A percentile compares a stretch with the other conserved stretches of the same genome.
These are phyloP conservation scores for Autographa pulchrina DNA, from an alignment of 2,888 invertebrate genomes.

Conservation along the genomic window DNA sequence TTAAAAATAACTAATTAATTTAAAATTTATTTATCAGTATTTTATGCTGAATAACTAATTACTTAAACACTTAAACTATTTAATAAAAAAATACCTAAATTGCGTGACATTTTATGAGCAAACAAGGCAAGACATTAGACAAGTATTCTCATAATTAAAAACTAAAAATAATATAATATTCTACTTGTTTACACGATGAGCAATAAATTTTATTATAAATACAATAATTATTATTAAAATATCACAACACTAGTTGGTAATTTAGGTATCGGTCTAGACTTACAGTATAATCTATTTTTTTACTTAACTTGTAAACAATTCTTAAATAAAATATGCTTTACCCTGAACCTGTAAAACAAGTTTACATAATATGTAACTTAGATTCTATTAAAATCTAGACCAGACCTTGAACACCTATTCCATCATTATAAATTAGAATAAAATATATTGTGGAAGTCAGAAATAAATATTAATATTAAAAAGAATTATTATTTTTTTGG, in stretches of 20 bases:
- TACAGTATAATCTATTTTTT: conserved; percentile 11
- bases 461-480: too few species aligned
- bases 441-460: neutral
- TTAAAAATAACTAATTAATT: conserved; percentile 21
- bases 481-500: too few species aligned
- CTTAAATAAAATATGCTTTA: conserved; percentile 24
- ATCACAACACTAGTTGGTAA: conserved; percentile 54
- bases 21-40: conserved; percentile 13
- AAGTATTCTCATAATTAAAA: conserved; percentile 10
- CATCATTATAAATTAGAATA: conserved; percentile 16
- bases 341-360: neutral
- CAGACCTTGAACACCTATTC: conserved; percentile 9
- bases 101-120: neutral
- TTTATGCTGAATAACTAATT: conserved; percentile 30
- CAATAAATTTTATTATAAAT: conserved; percentile 28
- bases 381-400: neutral
- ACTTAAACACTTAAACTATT: neutral
- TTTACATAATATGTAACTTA: conserved; percentile 8
- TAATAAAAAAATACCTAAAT: neutral
- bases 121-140: neutral
- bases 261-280: conserved; percentile 17
- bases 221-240: conserved; percentile 42
- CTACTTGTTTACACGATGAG: conserved; percentile 5
- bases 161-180: conserved; percentile 12
- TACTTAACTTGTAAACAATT: conserved; percentile 11